Percentiles rank a stretch among this genome's conserved stretches.
These are phyloP conservation scores for Oeneis ivallda DNA, from an alignment of 2,888 invertebrate genomes.

Conservation along the genomic window DNA sequence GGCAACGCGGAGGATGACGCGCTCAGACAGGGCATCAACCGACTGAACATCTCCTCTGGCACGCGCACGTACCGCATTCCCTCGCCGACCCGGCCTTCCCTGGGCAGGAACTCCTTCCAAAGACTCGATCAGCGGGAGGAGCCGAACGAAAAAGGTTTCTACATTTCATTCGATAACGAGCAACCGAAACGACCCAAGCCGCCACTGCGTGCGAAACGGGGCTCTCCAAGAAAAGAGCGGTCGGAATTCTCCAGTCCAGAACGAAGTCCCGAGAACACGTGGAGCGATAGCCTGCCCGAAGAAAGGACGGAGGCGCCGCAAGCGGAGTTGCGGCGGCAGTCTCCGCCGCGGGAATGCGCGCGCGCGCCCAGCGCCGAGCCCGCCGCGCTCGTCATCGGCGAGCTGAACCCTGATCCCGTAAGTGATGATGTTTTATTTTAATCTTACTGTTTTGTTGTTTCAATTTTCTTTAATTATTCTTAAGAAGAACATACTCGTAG, in stretches of 20 bases:
- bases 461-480: background rate
- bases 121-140: constrained; percentile 62
- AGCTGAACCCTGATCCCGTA: constrained; percentile 71
- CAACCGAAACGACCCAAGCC: constrained; percentile 95
- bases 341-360: constrained; percentile 46
- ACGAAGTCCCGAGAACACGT: constrained; percentile 57
- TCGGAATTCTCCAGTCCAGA: constrained; percentile 60
- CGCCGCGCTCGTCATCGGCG: constrained; percentile 72
- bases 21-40: constrained; percentile 85
- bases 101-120: constrained; percentile 87
- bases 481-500: no score
- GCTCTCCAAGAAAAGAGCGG: constrained; percentile 88
- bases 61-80: constrained; percentile 94
- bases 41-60: constrained; percentile 92
- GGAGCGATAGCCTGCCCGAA: constrained; percentile 53
- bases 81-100: constrained; percentile 90
- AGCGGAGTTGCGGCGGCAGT: constrained; percentile 25
- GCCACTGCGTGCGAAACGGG: constrained; percentile 87
- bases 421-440: constrained; percentile 34
- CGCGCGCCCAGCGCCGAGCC: constrained; percentile 54
- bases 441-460: background rate
- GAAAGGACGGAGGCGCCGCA: constrained; percentile 45
- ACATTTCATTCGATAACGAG: constrained; percentile 95
- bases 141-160: constrained; percentile 91
- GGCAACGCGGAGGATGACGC: constrained; percentile 85